Percentiles rank a stretch among this genome's conserved stretches.
Evolutionary conservation across 2,888 invertebrate genomes (phyloP).

Genomic region (Camponotus fellah): DNA sequence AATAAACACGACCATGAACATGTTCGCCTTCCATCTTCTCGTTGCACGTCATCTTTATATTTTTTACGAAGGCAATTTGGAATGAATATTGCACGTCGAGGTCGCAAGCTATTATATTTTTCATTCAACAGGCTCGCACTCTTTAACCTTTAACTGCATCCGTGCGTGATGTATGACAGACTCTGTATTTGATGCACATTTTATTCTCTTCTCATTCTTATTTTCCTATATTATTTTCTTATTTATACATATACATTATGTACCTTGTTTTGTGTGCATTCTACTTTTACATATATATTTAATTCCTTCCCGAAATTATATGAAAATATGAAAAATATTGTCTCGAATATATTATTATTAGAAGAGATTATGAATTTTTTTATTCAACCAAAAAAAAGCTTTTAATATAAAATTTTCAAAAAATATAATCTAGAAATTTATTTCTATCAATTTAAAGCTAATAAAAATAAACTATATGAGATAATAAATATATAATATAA

Average conservation of each 20-base stretch:
- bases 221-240: neutral
- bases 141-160: constrained; percentile 31
- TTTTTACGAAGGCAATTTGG: constrained; percentile 28
- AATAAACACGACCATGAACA: constrained; percentile 39
- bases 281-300: neutral
- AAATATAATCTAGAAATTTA: neutral
- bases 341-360: neutral
- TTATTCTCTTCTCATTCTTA: neutral
- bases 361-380: neutral
- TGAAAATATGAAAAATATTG: neutral
- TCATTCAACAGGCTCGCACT: constrained; percentile 34
- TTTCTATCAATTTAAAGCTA: neutral
- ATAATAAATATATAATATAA: neutral
- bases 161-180: neutral
- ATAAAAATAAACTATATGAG: neutral
- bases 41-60: neutral
- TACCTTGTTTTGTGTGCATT: neutral
- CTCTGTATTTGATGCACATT: neutral
- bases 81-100: constrained; percentile 31
- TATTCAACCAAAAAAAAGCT: neutral
- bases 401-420: neutral
- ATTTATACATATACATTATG: neutral
- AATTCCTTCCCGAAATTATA: neutral
- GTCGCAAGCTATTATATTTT: constrained; percentile 42
- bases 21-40: neutral